Evolutionary conservation across 2,888 invertebrate genomes (phyloP), one percentile per base, ranked within the genome.

Genomic region (Callinectes sapidus): DNA sequence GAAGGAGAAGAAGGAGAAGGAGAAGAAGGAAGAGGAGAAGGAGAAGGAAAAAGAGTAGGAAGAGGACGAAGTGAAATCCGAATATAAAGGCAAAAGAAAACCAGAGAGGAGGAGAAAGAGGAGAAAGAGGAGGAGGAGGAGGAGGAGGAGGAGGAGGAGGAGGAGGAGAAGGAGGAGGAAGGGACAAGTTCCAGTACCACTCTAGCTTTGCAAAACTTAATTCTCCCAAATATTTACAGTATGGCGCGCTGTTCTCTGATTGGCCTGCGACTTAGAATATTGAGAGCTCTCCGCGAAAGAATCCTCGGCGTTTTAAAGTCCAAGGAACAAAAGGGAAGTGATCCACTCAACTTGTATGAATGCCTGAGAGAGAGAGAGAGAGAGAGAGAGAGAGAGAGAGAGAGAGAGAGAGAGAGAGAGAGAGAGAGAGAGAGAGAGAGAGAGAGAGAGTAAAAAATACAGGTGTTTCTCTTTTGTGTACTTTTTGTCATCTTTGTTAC

Each of bases 131-230:
- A 61, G 61, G 61, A 61, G 61, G 61, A 61, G 61, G 61, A 61
- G 61, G 61, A 61, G 61, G 61, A 61, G 61, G 71, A 71, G 71
- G 71, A 71, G 71, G 71, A 71, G 71, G 71, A 71, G 71, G 28
- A 71, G 71, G 28, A 71, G 71, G 28, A 71, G 71, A 28, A 71
- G 71, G 28, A 71, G 71, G 71, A 71, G n/a, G 28, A 71, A 28
- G 71, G 71, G 28, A 8, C 23, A 71, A 23, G 71, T 71, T 23
- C n/a, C 28, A 3, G 28, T 28, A 71, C n/a, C 71, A 28, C n/a
- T 71, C 71, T 71, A n/a, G 71, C 71, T 71, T 71, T 71, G 28
- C 28, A 71, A 71, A 71, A 71, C 71, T 71, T 28, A 71, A n/a
- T 71, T 71, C 71, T 8, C 28, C 71, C 28, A 71, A 71, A 71